phyloP scores from a whole-genome alignment of 2,797 vertebrate genomes.

The Aplochiton taeniatus region DNA sequence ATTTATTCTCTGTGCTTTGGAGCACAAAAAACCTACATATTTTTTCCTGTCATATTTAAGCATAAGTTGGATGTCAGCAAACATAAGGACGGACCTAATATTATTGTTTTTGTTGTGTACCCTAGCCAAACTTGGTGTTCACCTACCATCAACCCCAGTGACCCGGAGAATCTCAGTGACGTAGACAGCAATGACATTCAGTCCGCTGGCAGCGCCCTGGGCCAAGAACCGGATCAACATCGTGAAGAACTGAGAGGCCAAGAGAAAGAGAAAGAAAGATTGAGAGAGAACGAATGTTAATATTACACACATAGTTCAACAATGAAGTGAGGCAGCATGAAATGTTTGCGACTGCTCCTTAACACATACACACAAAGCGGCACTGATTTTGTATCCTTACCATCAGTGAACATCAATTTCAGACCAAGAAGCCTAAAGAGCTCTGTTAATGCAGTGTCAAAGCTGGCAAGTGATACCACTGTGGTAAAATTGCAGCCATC shows the following conservation, averaged over 20 bases:
- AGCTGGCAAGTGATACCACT: neutral
- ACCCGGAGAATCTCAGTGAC: slow-evolving; percentile 77
- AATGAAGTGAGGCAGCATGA: slow-evolving; percentile 37
- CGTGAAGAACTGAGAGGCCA: slow-evolving; percentile 64
- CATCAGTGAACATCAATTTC: neutral
- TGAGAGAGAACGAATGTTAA: slow-evolving; percentile 10
- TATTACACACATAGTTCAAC: slow-evolving; percentile 7
- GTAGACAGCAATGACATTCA: slow-evolving; percentile 80
- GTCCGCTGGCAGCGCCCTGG: slow-evolving; percentile 79
- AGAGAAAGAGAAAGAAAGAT: neutral
- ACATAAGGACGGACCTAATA: neutral
- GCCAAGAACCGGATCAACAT: slow-evolving; percentile 74
- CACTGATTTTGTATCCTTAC: too few relatives aligned
- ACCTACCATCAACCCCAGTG: slow-evolving; percentile 76
- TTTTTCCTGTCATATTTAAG: too few relatives aligned
- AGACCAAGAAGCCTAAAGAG: neutral
- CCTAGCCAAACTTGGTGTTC: neutral
- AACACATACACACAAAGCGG: too few relatives aligned
- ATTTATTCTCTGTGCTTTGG: too few relatives aligned
- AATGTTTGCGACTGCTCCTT: neutral
- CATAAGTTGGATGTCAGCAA: neutral
- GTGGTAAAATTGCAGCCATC: slow-evolving; percentile 1
- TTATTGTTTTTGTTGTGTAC: neutral
- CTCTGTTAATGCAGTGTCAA: neutral
- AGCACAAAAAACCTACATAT: too few relatives aligned